These are phyloP conservation scores for Smutsia gigantea DNA, from an alignment of 2,797 vertebrate genomes.

Conservation along the genomic window DNA sequence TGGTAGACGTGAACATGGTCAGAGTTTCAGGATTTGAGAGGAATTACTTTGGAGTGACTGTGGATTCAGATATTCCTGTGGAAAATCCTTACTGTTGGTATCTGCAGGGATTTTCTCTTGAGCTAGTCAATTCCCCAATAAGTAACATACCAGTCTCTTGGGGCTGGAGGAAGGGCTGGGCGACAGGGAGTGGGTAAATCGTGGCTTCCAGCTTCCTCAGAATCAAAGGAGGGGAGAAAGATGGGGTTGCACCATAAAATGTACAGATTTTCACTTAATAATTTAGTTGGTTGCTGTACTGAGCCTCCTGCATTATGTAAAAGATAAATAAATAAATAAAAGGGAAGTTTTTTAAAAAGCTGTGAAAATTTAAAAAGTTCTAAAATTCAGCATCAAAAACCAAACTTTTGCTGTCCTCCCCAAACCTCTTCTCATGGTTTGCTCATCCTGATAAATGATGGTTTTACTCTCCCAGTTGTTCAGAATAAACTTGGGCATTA, in stretches of 20 bases:
- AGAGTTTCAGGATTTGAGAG: neutral
- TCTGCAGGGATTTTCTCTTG: neutral
- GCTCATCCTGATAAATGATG: neutral
- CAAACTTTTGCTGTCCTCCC: neutral
- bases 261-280: neutral
- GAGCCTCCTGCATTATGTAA: neutral
- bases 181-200: neutral
- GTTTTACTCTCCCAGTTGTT: neutral
- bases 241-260: neutral
- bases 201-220: neutral
- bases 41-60: neutral
- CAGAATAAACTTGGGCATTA: neutral
- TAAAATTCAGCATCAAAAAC: neutral
- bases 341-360: neutral
- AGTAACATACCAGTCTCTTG: neutral
- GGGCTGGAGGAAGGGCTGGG: neutral
- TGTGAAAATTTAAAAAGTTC: neutral
- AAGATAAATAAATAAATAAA: slow-evolving; percentile 6
- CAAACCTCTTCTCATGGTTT: neutral
- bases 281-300: neutral
- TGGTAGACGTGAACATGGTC: neutral
- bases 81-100: neutral
- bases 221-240: neutral
- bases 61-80: neutral
- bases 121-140: neutral